A percentile compares a stretch with the other conserved stretches of the same genome.
Conservation (phyloP, 2,797 vertebrate genomes). For the Hipposideros larvatus region DNA sequence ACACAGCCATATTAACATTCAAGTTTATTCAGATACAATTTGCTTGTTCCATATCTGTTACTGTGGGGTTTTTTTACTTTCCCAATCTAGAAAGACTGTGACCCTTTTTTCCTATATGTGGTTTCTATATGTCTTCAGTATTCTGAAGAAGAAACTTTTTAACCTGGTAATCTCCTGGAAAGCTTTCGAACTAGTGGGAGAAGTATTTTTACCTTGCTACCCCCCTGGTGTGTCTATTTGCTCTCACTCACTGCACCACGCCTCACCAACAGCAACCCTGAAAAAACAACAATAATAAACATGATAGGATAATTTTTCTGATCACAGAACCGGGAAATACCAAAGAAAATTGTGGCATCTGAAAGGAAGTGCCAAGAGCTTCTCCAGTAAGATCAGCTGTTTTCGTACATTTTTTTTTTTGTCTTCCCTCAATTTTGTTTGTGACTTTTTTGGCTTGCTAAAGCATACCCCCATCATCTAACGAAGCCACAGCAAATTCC, state of each 20-base stretch:
- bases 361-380: constrained; percentile 83
- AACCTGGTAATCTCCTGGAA: constrained; percentile 80
- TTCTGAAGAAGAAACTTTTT: constrained; percentile 78
- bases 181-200: constrained; percentile 80
- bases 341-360: constrained; percentile 83
- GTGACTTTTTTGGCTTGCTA: constrained; percentile 77
- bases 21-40: constrained; percentile 57
- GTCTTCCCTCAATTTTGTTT: constrained; percentile 75
- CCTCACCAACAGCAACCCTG: constrained; percentile 56
- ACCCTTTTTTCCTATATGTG: constrained; percentile 45
- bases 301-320: constrained; percentile 85
- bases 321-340: constrained; percentile 86
- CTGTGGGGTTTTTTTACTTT: constrained; percentile 24
- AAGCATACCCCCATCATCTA: constrained; percentile 80
- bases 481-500: constrained; percentile 83
- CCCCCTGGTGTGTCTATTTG: background rate
- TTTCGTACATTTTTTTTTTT: constrained; percentile 70
- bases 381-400: constrained; percentile 86
- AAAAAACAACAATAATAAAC: constrained; percentile 62
- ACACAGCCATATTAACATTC: constrained; percentile 3
- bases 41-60: constrained; percentile 35
- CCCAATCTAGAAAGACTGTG: constrained; percentile 23
- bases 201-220: constrained; percentile 77
- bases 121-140: constrained; percentile 63
- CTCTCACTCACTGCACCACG: background rate